Evolutionary conservation across 2,113 vertebrate species (phyloP).

Genomic region (Camelus dromedarius): DNA sequence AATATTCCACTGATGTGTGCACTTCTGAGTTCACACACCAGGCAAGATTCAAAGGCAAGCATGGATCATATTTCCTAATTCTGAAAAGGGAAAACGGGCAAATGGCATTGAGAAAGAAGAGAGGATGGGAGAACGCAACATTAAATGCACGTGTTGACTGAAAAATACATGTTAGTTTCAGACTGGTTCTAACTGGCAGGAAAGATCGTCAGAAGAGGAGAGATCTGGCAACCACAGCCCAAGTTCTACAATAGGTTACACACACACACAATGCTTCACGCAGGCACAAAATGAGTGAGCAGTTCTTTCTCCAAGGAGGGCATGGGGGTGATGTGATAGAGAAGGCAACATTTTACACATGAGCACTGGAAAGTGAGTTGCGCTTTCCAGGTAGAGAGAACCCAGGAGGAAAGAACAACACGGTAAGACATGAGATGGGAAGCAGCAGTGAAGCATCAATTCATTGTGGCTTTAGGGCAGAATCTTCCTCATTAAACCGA

Average conservation of each 20-base stretch:
- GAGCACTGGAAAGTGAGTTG: background rate
- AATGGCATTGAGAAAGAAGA: background rate
- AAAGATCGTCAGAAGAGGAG: background rate
- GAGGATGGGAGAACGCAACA: background rate
- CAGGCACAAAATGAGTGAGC: too few relatives aligned
- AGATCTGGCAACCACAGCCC: background rate
- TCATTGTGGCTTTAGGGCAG: background rate
- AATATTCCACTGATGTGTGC: background rate
- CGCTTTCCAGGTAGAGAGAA: background rate
- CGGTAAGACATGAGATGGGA: background rate
- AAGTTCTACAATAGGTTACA: background rate
- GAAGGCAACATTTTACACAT: background rate
- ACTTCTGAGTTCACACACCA: background rate
- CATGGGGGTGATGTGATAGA: rapidly evolving
- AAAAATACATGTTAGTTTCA: background rate
- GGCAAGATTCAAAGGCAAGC: background rate
- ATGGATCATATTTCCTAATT: background rate
- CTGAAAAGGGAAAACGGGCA: background rate
- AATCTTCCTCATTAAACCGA: background rate
- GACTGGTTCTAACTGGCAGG: background rate
- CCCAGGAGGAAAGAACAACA: background rate
- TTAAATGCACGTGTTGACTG: background rate
- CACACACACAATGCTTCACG: background rate
- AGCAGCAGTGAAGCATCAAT: background rate
- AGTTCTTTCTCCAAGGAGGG: background rate